Evolutionary conservation across 2,888 invertebrate species (phyloP).

Genomic region (Hecatera dysodea): DNA sequence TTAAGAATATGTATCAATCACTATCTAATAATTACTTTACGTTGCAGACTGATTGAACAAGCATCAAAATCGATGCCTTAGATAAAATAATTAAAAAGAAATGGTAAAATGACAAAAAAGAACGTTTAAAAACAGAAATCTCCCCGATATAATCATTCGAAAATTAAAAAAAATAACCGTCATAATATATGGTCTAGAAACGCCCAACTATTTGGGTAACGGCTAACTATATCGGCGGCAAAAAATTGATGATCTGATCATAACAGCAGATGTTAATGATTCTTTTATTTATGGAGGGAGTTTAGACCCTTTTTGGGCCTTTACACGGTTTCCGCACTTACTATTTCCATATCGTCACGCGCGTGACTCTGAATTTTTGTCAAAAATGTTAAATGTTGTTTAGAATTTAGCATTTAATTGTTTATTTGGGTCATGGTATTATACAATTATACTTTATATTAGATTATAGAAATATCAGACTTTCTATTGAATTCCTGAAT

Average conservation of each 20-base stretch:
- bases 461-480: not conserved
- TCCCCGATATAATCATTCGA: conserved; percentile 60
- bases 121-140: conserved; percentile 1
- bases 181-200: conserved; percentile 83
- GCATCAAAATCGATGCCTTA: not conserved
- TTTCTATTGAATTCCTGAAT: not conserved
- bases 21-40: not conserved
- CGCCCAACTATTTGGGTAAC: conserved; percentile 74
- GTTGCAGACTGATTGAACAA: not conserved
- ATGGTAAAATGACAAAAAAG: not conserved
- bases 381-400: not conserved
- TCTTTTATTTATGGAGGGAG: conserved; percentile 88
- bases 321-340: conserved; percentile 63
- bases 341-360: conserved; percentile 44
- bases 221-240: conserved; percentile 71
- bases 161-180: conserved; percentile 83
- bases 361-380: conserved; percentile 8
- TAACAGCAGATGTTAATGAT: conserved; percentile 90
- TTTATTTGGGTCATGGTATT: conserved; percentile 14
- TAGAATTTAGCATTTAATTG: not conserved
- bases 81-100: conserved; percentile 15
- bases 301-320: conserved; percentile 48
- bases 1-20: too few species aligned
- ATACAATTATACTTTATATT: not conserved
- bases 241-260: conserved; percentile 86